These are phyloP conservation scores for Sebastes variabilis DNA, from an alignment of 2,797 vertebrate species.

Conservation along the genomic window DNA sequence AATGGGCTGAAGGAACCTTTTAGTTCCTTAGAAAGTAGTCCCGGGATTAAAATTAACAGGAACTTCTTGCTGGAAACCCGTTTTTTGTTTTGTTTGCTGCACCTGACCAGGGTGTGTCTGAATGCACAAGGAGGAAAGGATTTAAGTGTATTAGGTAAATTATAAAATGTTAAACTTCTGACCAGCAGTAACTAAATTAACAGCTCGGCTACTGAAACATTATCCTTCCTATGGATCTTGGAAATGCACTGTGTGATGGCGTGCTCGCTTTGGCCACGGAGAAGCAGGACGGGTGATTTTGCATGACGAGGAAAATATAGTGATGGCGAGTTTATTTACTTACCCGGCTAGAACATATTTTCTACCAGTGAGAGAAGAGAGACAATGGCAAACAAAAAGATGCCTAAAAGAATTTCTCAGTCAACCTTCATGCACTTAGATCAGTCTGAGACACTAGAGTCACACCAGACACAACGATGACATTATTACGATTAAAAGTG, in stretches of 20 bases:
- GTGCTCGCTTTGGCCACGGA: constrained; percentile 15
- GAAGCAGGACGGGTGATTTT: constrained; percentile 29
- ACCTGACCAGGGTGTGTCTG: too few relatives aligned
- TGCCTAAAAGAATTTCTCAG: constrained; percentile 64
- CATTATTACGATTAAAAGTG: neutral
- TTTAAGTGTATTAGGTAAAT: too few relatives aligned
- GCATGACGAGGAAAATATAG: constrained; percentile 23
- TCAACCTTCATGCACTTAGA: constrained; percentile 50
- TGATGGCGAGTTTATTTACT: constrained; percentile 81
- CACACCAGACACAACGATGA: constrained; percentile 15
- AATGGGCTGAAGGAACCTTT: too few relatives aligned
- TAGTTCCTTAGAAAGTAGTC: too few relatives aligned
- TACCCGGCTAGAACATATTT: constrained; percentile 97
- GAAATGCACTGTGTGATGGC: constrained; percentile 73
- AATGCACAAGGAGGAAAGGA: too few relatives aligned
- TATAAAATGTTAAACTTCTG: too few relatives aligned
- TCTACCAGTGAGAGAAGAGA: constrained; percentile 91
- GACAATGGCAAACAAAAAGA: constrained; percentile 78
- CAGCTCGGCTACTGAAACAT: neutral
- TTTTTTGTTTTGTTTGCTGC: too few relatives aligned
- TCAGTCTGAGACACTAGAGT: constrained; percentile 3
- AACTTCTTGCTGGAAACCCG: too few relatives aligned
- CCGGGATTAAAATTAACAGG: too few relatives aligned
- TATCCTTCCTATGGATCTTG: constrained; percentile 30
- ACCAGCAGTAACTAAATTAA: neutral